Base-by-base conservation (phyloP, 2,888 invertebrate genomes). In the Danaus chrysippus region DNA sequence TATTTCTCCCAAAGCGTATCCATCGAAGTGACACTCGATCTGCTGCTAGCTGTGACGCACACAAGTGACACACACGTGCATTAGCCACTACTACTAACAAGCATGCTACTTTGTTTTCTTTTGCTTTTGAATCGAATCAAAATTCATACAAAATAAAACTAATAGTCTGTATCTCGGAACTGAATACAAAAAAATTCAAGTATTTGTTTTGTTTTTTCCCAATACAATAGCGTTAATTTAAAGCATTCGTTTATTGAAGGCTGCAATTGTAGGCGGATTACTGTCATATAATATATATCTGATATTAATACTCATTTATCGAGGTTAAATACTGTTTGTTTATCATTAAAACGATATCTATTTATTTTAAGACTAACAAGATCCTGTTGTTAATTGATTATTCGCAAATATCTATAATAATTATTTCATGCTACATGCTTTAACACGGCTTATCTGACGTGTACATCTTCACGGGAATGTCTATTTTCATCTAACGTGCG, bases 1-100 rank as follows among this genome's bases (percentile, higher is more conserved):
- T 94, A 94, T 81, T 92, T 92, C 85, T 94, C 95, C 94, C 94
- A 95, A 64, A 95, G 92, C 75, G 93, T 92, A 84, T 95, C 95
- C 93, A 94, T 93, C 74, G 93, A 93, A 77, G 92, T 92, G 78
- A 92, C 87, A 87, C 93, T 93, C 90, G 89, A 87, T 72, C 92
- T 88, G 87, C 92, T 92, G 89, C 88, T 84, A 76, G 89, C 90
- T 88, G 86, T 79, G 80, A 82, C 82, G 80, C 84, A 86, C 83
- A 87, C 76, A 84, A 86, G 87, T 86, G 84, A 83, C 83, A 86
- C 86, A 85, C 82, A 86, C 85, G 84, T 72, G 85, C 81, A 87
- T 88, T 88, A 89, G 86, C 86, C 83, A 86, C 88, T 84, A 86
- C 81, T 78, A 71, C 66, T 69, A 73, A 71, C 79, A 73, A 77